Percentiles rank a stretch among this genome's conserved stretches.
Evolutionary conservation across 2,113 vertebrate genomes (phyloP).

Genomic region (Lasiurus cinereus): DNA sequence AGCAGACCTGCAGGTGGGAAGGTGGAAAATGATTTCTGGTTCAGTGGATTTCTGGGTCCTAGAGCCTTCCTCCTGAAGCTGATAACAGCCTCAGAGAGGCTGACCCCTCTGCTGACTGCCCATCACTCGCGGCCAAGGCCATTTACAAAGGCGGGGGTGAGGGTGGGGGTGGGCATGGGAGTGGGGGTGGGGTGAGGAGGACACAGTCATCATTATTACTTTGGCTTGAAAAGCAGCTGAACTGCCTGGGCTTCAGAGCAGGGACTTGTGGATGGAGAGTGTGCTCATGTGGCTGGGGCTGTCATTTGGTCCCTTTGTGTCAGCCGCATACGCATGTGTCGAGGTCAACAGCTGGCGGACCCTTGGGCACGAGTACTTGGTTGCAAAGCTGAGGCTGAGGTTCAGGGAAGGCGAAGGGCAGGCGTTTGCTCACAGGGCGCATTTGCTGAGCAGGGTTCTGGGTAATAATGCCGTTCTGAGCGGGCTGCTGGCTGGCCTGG

Average conservation of each 20-base stretch:
- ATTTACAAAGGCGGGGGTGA: neutral
- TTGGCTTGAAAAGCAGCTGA: constrained; percentile 16
- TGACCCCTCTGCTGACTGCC: neutral
- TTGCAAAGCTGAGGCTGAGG: neutral
- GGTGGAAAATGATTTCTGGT: neutral
- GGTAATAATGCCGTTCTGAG: neutral
- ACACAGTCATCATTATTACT: neutral
- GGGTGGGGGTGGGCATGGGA: too few relatives aligned
- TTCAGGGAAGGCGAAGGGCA: neutral
- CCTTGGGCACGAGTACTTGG: neutral
- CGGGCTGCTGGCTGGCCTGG: neutral
- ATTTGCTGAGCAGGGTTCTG: constrained; percentile 49
- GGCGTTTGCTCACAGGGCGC: neutral
- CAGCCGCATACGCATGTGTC: constrained; percentile 10
- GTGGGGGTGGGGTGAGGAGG: neutral
- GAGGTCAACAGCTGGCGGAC: neutral
- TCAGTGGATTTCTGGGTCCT: neutral
- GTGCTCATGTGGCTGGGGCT: neutral
- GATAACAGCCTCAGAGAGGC: neutral
- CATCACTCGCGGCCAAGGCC: neutral
- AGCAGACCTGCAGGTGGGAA: neutral
- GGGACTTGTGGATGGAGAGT: neutral
- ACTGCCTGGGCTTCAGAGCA: neutral
- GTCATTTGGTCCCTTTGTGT: constrained; percentile 38
- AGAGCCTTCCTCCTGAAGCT: neutral